Evolutionary conservation across 2,888 invertebrate species (phyloP), one percentile per base, ranked within the genome.

Genomic region (Tuberolachnus salignus): DNA sequence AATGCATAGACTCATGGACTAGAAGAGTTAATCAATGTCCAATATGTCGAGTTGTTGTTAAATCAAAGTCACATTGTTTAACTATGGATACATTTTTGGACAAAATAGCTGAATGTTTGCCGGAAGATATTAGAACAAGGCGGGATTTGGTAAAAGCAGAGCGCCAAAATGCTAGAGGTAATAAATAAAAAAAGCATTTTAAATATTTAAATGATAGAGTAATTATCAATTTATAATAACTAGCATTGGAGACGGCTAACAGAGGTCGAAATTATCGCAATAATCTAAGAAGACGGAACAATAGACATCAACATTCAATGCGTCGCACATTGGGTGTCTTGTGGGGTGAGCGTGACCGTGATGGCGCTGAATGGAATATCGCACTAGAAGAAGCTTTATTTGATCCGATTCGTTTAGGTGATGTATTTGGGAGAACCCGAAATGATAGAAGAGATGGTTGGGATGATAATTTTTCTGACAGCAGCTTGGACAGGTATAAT

Each of bases 1-100:
- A 69, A n/a, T 78, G 78, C 14, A 78, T 78, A 13, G 69, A 78
- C 1, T 59, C 67, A 51, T 78, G 78, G 78, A 78, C 78, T 49
- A 69, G 61, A 21, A 49, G 67, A 59, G 78, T 78, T 34, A 78
- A 78, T 19, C 78, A 78, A 1, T 78, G 78, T 6, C 78, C 78
- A 42, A 78, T 42, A 13, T 78, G 78, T 23, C 67, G 78, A 46
- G 78, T 78, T 21, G 59, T 42, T 61, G 59, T 78, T 1, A 78
- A 59, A 69, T 69, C 16, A 49, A 78, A 69, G 51, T 21, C 59
- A 34, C 59, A 78, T 51, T 78, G 78, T 42, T 16, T 78, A 21
- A 69, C 69, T 21, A 59, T 78, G 51, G 78, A 78, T 61, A 78
- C 46, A 6, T 78, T 61, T 59, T 59, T 78, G 23, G 78, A 78